Percentiles rank a stretch among this genome's conserved stretches.
These are phyloP conservation scores for Xestia sexstrigata DNA, from an alignment of 2,888 invertebrate species.

Conservation along the genomic window DNA sequence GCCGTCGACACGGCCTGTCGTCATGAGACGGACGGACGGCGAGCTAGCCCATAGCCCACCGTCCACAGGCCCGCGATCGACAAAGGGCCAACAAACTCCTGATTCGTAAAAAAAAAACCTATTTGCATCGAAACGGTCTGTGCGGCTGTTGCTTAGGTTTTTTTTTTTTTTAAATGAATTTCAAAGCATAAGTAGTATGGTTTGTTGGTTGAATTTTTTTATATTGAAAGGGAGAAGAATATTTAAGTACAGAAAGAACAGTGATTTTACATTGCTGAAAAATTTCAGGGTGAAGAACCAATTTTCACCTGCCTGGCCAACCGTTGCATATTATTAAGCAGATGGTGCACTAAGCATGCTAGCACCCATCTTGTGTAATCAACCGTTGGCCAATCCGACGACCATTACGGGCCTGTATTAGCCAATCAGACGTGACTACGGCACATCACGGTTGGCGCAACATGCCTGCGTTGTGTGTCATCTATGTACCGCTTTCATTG, in stretches of 20 bases:
- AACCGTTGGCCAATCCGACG: slow-evolving; percentile 45
- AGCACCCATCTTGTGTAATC: slow-evolving; percentile 48
- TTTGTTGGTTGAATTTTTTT: not conserved
- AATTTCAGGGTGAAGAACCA: not conserved
- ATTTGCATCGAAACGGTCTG: not conserved
- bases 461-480: slow-evolving; percentile 25
- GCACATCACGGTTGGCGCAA: slow-evolving; percentile 35
- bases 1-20: too few species aligned
- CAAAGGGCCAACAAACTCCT: not conserved
- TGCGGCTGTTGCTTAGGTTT: not conserved
- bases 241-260: not conserved
- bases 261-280: not conserved
- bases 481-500: slow-evolving; percentile 31
- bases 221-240: not conserved
- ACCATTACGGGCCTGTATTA: slow-evolving; percentile 37
- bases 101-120: not conserved
- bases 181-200: not conserved
- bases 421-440: slow-evolving; percentile 57
- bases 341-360: slow-evolving; percentile 29
- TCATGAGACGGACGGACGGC: too few species aligned
- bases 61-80: too few species aligned
- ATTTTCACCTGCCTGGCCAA: not conserved
- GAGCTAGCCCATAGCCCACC: too few species aligned
- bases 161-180: not conserved
- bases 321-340: slow-evolving; percentile 28